Conservation (phyloP, 2,888 invertebrate genomes). For the Brachyptera putata region DNA sequence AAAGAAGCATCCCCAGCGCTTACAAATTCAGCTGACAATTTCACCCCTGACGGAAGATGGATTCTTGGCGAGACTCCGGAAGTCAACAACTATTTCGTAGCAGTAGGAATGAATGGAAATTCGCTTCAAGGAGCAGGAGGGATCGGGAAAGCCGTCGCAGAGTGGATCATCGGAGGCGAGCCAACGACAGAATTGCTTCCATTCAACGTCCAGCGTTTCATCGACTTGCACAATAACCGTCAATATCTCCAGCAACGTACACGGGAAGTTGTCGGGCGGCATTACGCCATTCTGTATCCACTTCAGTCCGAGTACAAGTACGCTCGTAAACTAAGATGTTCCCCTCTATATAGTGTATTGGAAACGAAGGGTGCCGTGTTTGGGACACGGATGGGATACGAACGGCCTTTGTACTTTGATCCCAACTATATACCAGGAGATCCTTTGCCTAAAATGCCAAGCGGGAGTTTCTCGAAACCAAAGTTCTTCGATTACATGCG, state of each 20-base stretch:
- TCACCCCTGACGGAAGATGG: constrained; percentile 67
- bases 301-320: constrained; percentile 58
- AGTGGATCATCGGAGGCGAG: constrained; percentile 63
- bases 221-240: constrained; percentile 62
- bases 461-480: constrained; percentile 63
- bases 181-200: constrained; percentile 58
- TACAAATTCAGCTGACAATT: constrained; percentile 63
- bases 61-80: constrained; percentile 64
- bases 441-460: constrained; percentile 52
- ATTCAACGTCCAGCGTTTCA: constrained; percentile 61
- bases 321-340: constrained; percentile 59
- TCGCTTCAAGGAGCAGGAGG: constrained; percentile 67
- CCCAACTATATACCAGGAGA: constrained; percentile 50
- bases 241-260: constrained; percentile 58
- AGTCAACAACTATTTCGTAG: constrained; percentile 67
- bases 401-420: constrained; percentile 65
- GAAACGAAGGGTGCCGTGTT: constrained; percentile 62
- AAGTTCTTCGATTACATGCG: constrained; percentile 63
- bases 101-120: constrained; percentile 67
- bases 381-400: constrained; percentile 67
- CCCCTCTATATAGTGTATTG: constrained; percentile 62
- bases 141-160: constrained; percentile 62
- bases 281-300: constrained; percentile 55
- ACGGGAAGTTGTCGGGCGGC: constrained; percentile 61
- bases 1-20: constrained; percentile 50